phyloP scores from a whole-genome alignment of 2,888 invertebrate genomes.

The Cephonodes hylas region DNA sequence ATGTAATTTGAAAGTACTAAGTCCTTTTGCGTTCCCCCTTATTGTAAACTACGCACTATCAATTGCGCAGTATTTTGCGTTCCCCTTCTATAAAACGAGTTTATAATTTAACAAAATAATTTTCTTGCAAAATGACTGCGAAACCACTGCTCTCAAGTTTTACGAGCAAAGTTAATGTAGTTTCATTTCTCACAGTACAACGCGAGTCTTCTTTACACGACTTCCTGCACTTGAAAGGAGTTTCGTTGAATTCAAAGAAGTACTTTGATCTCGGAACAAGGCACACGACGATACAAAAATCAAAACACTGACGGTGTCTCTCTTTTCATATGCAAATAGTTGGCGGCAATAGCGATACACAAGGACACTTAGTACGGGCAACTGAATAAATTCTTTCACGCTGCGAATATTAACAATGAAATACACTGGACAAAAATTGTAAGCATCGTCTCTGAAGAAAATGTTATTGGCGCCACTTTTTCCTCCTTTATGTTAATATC shows the following conservation, averaged over 20 bases:
- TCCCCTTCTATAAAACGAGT: too few relatives aligned
- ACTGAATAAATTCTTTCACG: conserved; percentile 11
- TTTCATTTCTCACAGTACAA: background rate
- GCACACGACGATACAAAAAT: conserved; percentile 47
- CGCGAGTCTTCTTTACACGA: background rate
- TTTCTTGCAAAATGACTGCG: too few relatives aligned
- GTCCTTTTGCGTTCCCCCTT: too few relatives aligned
- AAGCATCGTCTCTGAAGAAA: background rate
- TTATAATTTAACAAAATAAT: too few relatives aligned
- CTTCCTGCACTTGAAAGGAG: conserved; percentile 39
- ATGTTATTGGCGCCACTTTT: background rate
- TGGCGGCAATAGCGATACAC: conserved; percentile 50
- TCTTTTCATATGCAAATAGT: conserved; percentile 71
- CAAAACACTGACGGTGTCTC: conserved; percentile 62
- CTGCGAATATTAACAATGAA: background rate
- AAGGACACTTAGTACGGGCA: conserved; percentile 36
- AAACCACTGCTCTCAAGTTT: too few relatives aligned
- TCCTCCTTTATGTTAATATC: background rate
- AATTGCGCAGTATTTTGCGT: too few relatives aligned
- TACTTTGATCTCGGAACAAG: background rate
- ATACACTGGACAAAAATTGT: background rate
- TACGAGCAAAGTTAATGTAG: background rate
- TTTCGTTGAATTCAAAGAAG: conserved; percentile 6
- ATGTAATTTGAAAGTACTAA: too few relatives aligned
- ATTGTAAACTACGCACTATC: too few relatives aligned